Base-by-base conservation (phyloP, 2,113 vertebrate species). In the Seriola quinqueradiata region DNA sequence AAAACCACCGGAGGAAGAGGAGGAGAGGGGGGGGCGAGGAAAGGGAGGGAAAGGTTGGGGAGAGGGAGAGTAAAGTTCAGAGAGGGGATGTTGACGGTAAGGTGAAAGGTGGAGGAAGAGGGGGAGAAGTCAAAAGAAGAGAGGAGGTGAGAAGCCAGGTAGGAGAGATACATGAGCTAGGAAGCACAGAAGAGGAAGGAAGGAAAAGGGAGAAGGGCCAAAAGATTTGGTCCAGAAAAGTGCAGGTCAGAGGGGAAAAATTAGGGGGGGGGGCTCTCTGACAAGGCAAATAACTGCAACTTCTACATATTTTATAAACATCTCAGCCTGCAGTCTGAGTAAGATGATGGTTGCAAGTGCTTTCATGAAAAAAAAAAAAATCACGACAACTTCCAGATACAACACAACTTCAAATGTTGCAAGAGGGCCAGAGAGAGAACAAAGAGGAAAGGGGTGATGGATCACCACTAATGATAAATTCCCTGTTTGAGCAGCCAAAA, bases 1-100 rank as follows among this genome's bases (percentile, higher is more conserved):
- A 95, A 95, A 89, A 61, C 32, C 81, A 69, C 87, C 74, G 87
- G 69, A 87, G 88, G 90, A 91, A 94, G 84, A 93, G 90, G 87
- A 83, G 88, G 87, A 87, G 86, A 68, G 65, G 79, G 77, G 78
- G 77, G 78, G 42, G 28, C 1, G 61, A 63, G 71, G 81, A 77
- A 82, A 76, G 85, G 84, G 83, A 83, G 84, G 85, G 73, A 79
- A 87, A 71, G 81, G 55, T 78, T 72, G 73, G 70, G 84, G 69
- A 86, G 74, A 67, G 70, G 83, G 77, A 83, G 83, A 85, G 67
- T 73, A 86, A 82, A 87, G 86, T 94, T 92, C 81, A 89, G 67
- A 75, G 75, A 57, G 78, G 87, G 81, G 82, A 85, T 84, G 78
- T 87, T 88, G 85, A 86, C 36, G 64, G 69, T 38, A 67, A 88